Base-by-base conservation (phyloP, 2,797 vertebrate genomes). In the Brachymystax lenok region DNA sequence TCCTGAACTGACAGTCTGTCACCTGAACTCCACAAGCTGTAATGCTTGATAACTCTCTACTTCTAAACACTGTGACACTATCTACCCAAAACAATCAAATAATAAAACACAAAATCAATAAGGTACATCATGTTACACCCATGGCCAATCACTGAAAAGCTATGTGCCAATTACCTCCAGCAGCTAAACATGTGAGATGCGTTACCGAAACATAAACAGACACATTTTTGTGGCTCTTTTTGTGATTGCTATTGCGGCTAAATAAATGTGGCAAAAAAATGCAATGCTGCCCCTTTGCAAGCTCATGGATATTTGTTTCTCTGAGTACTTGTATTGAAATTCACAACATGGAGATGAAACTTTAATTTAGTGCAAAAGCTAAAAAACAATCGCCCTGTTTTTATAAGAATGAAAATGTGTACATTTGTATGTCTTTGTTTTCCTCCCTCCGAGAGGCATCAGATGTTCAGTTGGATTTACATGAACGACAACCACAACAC, bases 361-460 rank as follows among this genome's bases (percentile, higher is more conserved):
- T 66, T 70, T 73, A 74, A 83, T 84, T 82, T 87, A 90, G 89
- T 93, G 91, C 92, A 92, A 91, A 90, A 86, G 77, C 78, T 68
- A 77, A 75, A 79, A 79, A 74, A 77, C 69, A 76, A 73, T 84
- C 82, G 77, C 80, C 77, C 74, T 81, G 84, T 74, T 76, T 78
- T 40, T 73, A 67, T 80, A 61, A 80, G 80, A 73, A 73, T 46
- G 73, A 86, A 63, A 74, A 83, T 69, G 79, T 75, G 77, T 79
- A 78, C 24, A 24, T 24, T 24, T 75, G 54, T 81, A 73, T 80
- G 74, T 79, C 69, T 85, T 85, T 83, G 76, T 87, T 84, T 83
- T 79, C 76, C 79, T 86, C 79, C 84, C 78, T 77, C 70, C 79
- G 84, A 84, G 85, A 91, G 87, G 80, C 75, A 77, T 85, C 83